phyloP scores from a whole-genome alignment of 1,140 invertebrate species.

The Trichonephila clavata region DNA sequence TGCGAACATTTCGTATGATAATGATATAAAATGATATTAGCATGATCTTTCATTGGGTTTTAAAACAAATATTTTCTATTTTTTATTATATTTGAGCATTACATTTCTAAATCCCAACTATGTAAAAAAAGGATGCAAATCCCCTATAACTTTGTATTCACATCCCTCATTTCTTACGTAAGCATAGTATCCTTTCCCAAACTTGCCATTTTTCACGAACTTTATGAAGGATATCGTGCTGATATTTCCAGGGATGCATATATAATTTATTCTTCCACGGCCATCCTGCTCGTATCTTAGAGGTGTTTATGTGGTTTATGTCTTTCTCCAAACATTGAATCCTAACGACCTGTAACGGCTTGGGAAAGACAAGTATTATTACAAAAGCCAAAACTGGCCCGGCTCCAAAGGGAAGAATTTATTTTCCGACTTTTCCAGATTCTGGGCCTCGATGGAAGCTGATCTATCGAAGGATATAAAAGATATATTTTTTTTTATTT shows the following conservation, averaged over 20 bases:
- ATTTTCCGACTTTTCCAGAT: background rate
- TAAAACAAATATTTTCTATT: too few relatives aligned
- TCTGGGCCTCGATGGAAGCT: background rate
- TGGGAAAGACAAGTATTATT: constrained; percentile 8
- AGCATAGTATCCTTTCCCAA: background rate
- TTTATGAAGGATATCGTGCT: background rate
- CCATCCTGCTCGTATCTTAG: background rate
- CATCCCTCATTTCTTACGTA: background rate
- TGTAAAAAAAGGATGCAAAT: too few relatives aligned
- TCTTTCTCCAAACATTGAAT: background rate
- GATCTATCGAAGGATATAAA: background rate
- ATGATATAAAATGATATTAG: too few relatives aligned
- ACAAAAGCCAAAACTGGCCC: background rate
- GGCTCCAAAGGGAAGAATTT: background rate
- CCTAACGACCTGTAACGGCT: constrained; percentile 5
- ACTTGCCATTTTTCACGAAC: background rate
- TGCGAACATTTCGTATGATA: too few relatives aligned
- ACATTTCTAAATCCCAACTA: too few relatives aligned
- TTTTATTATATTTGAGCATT: too few relatives aligned
- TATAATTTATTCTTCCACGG: background rate
- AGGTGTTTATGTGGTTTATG: background rate
- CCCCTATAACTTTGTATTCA: background rate
- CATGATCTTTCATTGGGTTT: too few relatives aligned
- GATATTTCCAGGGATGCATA: background rate
- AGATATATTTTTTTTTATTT: background rate